These are phyloP conservation scores for Pheosia gnoma DNA, from an alignment of 2,888 invertebrate genomes.

Conservation along the genomic window DNA sequence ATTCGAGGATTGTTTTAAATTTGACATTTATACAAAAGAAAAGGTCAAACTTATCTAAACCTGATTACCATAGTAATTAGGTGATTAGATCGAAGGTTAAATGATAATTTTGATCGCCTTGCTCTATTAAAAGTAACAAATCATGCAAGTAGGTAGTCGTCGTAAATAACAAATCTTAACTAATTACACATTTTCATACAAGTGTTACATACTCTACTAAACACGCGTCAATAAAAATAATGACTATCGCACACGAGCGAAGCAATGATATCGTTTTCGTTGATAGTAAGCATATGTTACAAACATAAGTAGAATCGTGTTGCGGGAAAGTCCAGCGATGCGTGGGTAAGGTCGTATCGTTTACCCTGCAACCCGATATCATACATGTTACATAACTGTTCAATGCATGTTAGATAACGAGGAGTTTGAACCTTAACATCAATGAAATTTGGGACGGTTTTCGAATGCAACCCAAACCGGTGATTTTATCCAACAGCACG, in stretches of 20 bases:
- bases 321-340: constrained; percentile 66
- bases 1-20: neutral
- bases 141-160: too few relatives aligned
- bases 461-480: constrained; percentile 32
- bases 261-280: constrained; percentile 21
- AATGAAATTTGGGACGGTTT: constrained; percentile 41
- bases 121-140: neutral
- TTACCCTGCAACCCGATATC: constrained; percentile 73
- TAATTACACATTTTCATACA: constrained; percentile 10
- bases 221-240: constrained; percentile 17
- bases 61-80: neutral
- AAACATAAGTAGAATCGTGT: constrained; percentile 33
- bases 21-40: constrained; percentile 1
- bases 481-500: constrained; percentile 52
- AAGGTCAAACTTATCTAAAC: neutral
- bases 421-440: constrained; percentile 50
- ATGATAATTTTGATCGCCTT: neutral
- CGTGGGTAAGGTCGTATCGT: constrained; percentile 74
- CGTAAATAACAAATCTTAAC: too few relatives aligned
- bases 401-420: constrained; percentile 49
- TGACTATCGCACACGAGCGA: constrained; percentile 16
- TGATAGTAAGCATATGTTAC: constrained; percentile 36
- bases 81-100: constrained; percentile 2
- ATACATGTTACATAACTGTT: constrained; percentile 69
- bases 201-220: constrained; percentile 1